Percentiles rank a stretch among this genome's conserved stretches.
phyloP scores from a whole-genome alignment of 2,888 invertebrate species.

The Aleiodes testaceus region DNA sequence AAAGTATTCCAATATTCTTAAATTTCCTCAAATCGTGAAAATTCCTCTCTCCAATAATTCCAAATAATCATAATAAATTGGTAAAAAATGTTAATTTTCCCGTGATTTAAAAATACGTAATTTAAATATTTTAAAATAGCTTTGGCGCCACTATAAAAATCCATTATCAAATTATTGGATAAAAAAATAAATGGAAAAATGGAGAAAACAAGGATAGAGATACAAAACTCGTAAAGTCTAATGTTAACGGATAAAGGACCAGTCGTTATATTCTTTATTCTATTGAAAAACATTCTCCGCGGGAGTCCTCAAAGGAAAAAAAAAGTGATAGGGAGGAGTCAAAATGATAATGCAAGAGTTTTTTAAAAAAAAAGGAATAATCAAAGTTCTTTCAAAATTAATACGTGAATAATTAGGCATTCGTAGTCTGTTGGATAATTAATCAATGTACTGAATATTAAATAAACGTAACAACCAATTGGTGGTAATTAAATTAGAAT shows the following conservation, averaged over 20 bases:
- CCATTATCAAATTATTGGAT: constrained; percentile 66
- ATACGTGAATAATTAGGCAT: constrained; percentile 11
- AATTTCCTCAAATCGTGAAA: constrained; percentile 36
- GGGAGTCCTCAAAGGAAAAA: constrained; percentile 34
- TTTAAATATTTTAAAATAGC: constrained; percentile 18
- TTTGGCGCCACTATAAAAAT: constrained; percentile 66
- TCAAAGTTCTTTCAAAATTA: constrained; percentile 9
- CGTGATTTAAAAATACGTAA: neutral
- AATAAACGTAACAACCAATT: constrained; percentile 60
- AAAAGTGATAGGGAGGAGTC: constrained; percentile 19
- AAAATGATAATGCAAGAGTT: constrained; percentile 26
- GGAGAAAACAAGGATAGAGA: constrained; percentile 56
- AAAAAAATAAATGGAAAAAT: constrained; percentile 48
- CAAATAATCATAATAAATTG: neutral
- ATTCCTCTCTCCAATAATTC: neutral
- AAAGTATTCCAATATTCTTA: constrained; percentile 11
- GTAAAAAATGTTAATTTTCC: neutral
- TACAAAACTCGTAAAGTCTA: constrained; percentile 62
- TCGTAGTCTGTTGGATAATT: neutral
- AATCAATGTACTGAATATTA: constrained; percentile 19
- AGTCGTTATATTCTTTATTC: constrained; percentile 43
- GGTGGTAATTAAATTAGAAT: constrained; percentile 71
- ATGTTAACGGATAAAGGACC: constrained; percentile 58
- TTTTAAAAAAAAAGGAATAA: constrained; percentile 32
- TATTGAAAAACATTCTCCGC: constrained; percentile 52